Base-by-base conservation (phyloP, 2,888 invertebrate species). In the Lacanobia oleracea region DNA sequence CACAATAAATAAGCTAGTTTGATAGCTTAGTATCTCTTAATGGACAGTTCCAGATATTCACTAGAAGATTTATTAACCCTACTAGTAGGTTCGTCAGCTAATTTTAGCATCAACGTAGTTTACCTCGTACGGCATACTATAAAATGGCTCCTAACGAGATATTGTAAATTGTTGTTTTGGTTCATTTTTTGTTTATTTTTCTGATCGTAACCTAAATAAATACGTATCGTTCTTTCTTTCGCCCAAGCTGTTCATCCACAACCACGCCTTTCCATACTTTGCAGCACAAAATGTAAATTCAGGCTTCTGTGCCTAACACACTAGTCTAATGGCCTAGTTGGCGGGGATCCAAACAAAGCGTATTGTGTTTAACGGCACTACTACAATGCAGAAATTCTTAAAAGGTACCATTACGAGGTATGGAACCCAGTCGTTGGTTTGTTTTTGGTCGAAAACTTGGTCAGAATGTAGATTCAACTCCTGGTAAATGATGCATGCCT, bases 281-380 rank as follows among this genome's bases (percentile, higher is more conserved):
- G 45, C 37, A 51, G 62, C 50, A 43, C 14, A 68, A 70, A 56
- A 67, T 75, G 72, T 67, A 71, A 81, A 79, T 83, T 67, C 71
- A 82, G 59, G n/a, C 40, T 82, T 54, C 37, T 50, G 73, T 60
- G 21, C 23, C 54, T 56, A 62, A 62, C 72, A 78, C 56, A 65
- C 67, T 73, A 63, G 72, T 66, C 67, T 77, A 74, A 83, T 81
- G 82, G 60, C 84, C 86, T 76, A 84, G 74, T 84, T 84, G 84
- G 86, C 84, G 33, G 0, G 8, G 12, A 53, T 71, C 84, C 86
- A 84, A 69, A 50, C 86, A 84, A 69, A 50, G 43, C 67, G 60
- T 59, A 75, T 79, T 84, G 84, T 84, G 79, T 83, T 60, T 66
- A 68, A 57, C 56, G 57, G 72, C 50, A 45, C 57, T 50, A 56